These are phyloP conservation scores for Trachops cirrhosus DNA, from an alignment of 2,797 vertebrate species.

Conservation along the genomic window DNA sequence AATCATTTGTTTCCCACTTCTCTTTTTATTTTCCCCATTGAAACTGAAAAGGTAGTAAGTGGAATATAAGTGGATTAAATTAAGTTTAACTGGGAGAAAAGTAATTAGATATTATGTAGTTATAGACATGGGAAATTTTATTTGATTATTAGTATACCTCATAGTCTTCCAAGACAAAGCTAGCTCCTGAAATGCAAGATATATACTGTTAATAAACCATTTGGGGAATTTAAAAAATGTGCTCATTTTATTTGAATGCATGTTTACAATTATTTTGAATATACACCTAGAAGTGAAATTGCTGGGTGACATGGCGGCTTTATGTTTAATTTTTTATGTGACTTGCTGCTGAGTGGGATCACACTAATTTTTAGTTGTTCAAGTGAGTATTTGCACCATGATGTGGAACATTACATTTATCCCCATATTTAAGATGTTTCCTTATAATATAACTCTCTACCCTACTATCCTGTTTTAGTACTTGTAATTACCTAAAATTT, in stretches of 20 bases:
- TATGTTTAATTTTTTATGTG: not conserved
- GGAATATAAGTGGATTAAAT: not conserved
- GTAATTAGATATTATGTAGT: not conserved
- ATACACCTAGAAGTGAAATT: not conserved
- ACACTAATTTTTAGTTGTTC: not conserved
- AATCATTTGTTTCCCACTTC: not conserved
- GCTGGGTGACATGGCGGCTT: not conserved
- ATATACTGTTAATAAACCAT: not conserved
- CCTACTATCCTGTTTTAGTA: not conserved
- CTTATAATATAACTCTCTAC: not conserved
- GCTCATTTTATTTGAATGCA: not conserved
- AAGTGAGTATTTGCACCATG: not conserved
- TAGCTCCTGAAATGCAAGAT: not conserved
- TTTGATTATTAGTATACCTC: not conserved
- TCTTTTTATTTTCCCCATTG: not conserved
- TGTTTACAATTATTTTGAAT: not conserved
- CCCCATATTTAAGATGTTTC: not conserved
- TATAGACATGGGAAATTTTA: not conserved
- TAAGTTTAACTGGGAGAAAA: not conserved
- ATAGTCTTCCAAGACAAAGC: not conserved
- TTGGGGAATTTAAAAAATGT: not conserved
- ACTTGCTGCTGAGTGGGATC: not conserved
- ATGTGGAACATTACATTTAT: not conserved
- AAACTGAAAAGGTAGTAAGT: not conserved
- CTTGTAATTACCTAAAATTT: not conserved